Evolutionary conservation across 2,888 invertebrate species (phyloP).

Genomic region (Melinaea menophilus): DNA sequence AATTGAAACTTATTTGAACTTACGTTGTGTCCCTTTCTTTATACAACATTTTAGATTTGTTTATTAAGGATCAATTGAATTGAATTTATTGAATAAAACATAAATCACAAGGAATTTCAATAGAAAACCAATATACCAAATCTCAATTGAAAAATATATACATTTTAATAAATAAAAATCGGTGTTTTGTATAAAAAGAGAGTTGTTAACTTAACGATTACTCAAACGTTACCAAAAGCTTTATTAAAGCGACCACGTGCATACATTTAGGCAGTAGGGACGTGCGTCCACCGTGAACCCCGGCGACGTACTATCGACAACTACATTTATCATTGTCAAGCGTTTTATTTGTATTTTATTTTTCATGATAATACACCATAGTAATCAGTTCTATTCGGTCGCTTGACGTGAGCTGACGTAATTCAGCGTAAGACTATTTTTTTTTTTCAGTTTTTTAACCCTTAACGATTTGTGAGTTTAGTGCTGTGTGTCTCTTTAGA

Average conservation of each 20-base stretch:
- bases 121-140: too few species aligned
- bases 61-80: too few species aligned
- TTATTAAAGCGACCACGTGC: neutral
- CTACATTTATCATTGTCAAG: slow-evolving; percentile 35
- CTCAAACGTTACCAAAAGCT: neutral
- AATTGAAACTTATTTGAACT: too few species aligned
- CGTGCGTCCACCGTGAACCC: slow-evolving; percentile 33
- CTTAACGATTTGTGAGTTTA: neutral
- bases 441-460: slow-evolving; percentile 1
- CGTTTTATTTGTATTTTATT: slow-evolving; percentile 59
- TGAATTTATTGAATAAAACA: too few species aligned
- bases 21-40: too few species aligned
- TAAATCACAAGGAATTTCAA: too few species aligned
- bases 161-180: too few species aligned
- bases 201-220: too few species aligned
- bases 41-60: too few species aligned
- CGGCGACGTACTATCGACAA: slow-evolving; percentile 37
- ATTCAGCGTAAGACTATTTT: slow-evolving; percentile 23
- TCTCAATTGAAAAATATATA: too few species aligned
- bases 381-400: slow-evolving; percentile 55
- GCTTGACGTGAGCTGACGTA: slow-evolving; percentile 50
- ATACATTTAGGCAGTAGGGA: neutral
- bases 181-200: too few species aligned
- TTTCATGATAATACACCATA: slow-evolving; percentile 52
- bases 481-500: neutral